phyloP scores from a whole-genome alignment of 2,797 vertebrate genomes.

The Moxostoma hubbsi region DNA sequence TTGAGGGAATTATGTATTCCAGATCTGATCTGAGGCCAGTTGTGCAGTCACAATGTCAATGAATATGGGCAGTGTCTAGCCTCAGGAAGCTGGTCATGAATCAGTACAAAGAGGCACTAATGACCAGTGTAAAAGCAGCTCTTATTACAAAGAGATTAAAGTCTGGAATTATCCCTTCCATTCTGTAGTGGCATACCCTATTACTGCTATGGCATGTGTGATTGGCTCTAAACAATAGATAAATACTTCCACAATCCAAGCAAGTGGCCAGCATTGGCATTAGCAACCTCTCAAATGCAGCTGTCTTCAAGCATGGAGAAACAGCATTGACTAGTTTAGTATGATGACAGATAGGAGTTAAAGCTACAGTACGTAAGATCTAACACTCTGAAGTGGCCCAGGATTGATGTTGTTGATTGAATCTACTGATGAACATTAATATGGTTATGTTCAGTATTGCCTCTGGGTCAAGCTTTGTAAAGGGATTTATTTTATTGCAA shows the following conservation, averaged over 20 bases:
- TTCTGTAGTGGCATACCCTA: conserved; percentile 17
- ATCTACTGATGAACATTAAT: neutral
- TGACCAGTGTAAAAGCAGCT: conserved; percentile 26
- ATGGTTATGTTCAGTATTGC: neutral
- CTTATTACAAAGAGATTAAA: conserved; percentile 29
- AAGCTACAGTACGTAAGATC: conserved; percentile 11
- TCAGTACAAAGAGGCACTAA: conserved; percentile 30
- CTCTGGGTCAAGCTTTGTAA: neutral
- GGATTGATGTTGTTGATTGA: neutral
- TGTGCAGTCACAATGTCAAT: neutral
- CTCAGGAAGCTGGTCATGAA: conserved; percentile 22
- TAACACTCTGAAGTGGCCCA: neutral
- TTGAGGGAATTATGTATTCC: conserved; percentile 9
- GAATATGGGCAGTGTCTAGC: conserved; percentile 7
- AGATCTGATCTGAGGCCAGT: conserved; percentile 30
- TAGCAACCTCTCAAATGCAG: conserved; percentile 19
- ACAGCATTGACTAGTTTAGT: conserved; percentile 33
- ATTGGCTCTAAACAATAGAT: conserved; percentile 23
- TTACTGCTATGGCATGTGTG: conserved; percentile 24
- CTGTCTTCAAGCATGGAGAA: conserved; percentile 18
- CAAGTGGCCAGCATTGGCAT: conserved; percentile 31
- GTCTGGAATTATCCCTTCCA: conserved; percentile 12
- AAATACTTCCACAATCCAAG: conserved; percentile 17
- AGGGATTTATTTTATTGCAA: no score
- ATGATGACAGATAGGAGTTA: conserved; percentile 20